Conservation (phyloP, 2,888 invertebrate species). For the Molorchus minor region DNA sequence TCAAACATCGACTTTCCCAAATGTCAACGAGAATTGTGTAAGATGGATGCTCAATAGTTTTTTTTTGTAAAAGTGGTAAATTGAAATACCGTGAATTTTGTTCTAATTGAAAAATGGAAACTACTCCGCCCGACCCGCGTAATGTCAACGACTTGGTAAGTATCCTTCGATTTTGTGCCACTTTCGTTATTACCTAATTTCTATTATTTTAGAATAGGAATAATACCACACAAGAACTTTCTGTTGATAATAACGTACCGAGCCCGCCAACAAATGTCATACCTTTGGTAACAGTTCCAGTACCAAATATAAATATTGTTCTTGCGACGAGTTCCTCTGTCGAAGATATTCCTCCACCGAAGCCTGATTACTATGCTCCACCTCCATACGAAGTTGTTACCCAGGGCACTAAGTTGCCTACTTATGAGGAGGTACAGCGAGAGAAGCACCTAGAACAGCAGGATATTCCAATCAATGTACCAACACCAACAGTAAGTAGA, state of each 20-base stretch:
- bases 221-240: constrained; percentile 38
- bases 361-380: constrained; percentile 85
- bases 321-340: constrained; percentile 51
- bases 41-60: constrained; percentile 36
- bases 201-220: constrained; percentile 24
- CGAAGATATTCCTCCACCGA: constrained; percentile 81
- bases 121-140: constrained; percentile 42
- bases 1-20: constrained; percentile 11
- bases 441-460: constrained; percentile 82
- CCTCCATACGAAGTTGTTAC: constrained; percentile 86
- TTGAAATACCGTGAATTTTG: constrained; percentile 1
- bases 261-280: constrained; percentile 23
- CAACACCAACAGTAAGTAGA: constrained; percentile 42
- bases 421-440: constrained; percentile 91
- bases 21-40: constrained; percentile 20
- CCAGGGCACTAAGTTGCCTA: constrained; percentile 82
- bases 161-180: background rate
- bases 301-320: constrained; percentile 39
- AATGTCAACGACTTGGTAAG: constrained; percentile 21
- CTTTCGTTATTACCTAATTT: background rate
- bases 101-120: constrained; percentile 41
- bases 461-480: constrained; percentile 59
- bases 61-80: constrained; percentile 9
- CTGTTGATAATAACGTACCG: constrained; percentile 34
- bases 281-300: constrained; percentile 7